phyloP scores from a whole-genome alignment of 2,888 invertebrate species.

The Tinea semifulvella region DNA sequence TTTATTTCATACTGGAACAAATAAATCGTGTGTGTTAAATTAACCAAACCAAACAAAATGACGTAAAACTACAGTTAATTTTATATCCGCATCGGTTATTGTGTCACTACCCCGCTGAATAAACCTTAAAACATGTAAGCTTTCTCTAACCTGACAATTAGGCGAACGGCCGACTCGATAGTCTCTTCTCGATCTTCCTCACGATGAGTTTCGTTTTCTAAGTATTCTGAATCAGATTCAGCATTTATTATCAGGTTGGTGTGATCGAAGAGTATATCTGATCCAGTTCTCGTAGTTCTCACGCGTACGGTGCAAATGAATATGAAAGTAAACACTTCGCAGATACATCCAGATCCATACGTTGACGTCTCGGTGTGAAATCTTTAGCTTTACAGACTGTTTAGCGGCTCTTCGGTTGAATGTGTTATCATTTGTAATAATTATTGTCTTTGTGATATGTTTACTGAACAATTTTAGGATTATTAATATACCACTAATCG shows the following conservation, averaged over 20 bases:
- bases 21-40: slow-evolving; percentile 5
- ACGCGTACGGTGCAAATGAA: slow-evolving; percentile 56
- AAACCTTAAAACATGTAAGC: too few relatives aligned
- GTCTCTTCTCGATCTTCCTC: background rate
- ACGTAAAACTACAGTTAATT: background rate
- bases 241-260: slow-evolving; percentile 18
- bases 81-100: slow-evolving; percentile 5
- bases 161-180: background rate
- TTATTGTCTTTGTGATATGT: slow-evolving; percentile 63
- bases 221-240: slow-evolving; percentile 22
- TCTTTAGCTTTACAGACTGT: slow-evolving; percentile 65
- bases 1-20: slow-evolving; percentile 1
- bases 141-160: background rate
- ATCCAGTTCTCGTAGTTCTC: slow-evolving; percentile 53
- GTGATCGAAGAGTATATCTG: slow-evolving; percentile 45
- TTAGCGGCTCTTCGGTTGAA: slow-evolving; percentile 49
- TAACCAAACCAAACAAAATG: background rate
- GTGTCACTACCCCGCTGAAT: too few relatives aligned
- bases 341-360: slow-evolving; percentile 64
- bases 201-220: slow-evolving; percentile 22
- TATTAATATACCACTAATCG: slow-evolving; percentile 10
- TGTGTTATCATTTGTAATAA: slow-evolving; percentile 65
- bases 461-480: slow-evolving; percentile 26
- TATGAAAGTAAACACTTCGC: slow-evolving; percentile 56
- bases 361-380: slow-evolving; percentile 65